Percentiles rank a stretch among this genome's conserved stretches.
Conservation (phyloP, 2,888 invertebrate genomes). For the Anodontia alba region DNA sequence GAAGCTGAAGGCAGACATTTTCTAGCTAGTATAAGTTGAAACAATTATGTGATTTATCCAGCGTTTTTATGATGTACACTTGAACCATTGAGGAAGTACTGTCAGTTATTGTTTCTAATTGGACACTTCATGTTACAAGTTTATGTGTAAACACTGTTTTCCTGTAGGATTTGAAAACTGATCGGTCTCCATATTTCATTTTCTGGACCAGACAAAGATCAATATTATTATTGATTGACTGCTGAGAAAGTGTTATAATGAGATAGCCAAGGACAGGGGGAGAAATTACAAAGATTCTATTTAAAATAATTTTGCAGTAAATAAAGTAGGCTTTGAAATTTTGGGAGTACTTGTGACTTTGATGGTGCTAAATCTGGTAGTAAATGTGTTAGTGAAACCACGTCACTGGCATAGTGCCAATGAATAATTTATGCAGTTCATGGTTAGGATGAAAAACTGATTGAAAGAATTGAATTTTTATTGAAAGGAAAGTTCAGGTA, state of each 20-base stretch:
- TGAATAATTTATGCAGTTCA: conserved; percentile 8
- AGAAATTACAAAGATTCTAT: neutral
- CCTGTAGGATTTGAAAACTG: neutral
- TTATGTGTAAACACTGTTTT: neutral
- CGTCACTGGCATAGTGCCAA: neutral
- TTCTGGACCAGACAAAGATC: neutral
- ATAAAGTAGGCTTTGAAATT: neutral
- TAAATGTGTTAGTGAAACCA: neutral
- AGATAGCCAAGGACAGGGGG: neutral
- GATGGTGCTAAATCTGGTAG: neutral
- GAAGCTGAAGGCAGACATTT: conserved; percentile 4
- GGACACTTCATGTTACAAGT: neutral
- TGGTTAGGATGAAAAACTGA: neutral
- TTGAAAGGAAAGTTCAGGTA: neutral
- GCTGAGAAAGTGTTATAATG: neutral
- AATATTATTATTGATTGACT: neutral
- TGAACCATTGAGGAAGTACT: neutral
- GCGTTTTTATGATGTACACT: too few relatives aligned
- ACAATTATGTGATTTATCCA: neutral
- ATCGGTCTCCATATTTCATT: neutral
- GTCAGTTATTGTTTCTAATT: neutral
- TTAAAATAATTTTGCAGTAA: neutral
- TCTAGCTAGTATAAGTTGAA: neutral
- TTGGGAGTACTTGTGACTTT: neutral
- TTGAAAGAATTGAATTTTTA: neutral